Base-by-base conservation (phyloP, 1,140 invertebrate genomes). In the Drosophila yakuba region DNA sequence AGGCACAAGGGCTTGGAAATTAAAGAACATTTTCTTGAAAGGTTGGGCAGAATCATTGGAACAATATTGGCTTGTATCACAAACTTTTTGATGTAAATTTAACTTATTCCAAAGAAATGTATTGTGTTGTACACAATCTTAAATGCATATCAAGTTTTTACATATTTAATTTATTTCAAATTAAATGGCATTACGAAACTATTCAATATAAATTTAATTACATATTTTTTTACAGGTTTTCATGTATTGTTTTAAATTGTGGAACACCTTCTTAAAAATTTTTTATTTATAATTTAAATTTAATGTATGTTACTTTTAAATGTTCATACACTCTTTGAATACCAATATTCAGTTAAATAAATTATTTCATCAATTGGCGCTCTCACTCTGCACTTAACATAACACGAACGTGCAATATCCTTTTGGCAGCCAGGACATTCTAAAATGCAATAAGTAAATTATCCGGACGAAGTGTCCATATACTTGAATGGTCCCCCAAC, bases 401-500 rank as follows among this genome's bases (percentile, higher is more conserved):
- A 28, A 15, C 12, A 17, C 1, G 1, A 61, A 41, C 23, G n/a
- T 28, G 32, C 32, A 28, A 62, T 32, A 32, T 45, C 10, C 38
- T 20, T 20, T 69, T 12, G n/a, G 17, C 25, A 20, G 48, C 41
- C 17, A 25, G 7, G 36, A 25, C 12, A 32, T 32, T 68, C 14
- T 15, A 14, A 44, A 54, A 38, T 45, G 32, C 10, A 28, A 32
- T 32, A 44, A 66, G 47, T 68, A 38, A 67, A 44, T 67, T 68
- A 68, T 44, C 20, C 14, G 14, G 36, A 36, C 28, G 28, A 68
- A 68, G 32, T 36, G 20, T 15, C 8, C 28, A 25, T 14, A n/a
- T 14, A 32, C 8, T 50, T 7, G 38, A 61, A 25, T 35, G 41
- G 11, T 12, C 20, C 15, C n/a, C 35, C 47, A 54, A 10, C n/a